These are phyloP conservation scores for Pituophis catenifer DNA, from an alignment of 2,113 vertebrate species.

Conservation along the genomic window DNA sequence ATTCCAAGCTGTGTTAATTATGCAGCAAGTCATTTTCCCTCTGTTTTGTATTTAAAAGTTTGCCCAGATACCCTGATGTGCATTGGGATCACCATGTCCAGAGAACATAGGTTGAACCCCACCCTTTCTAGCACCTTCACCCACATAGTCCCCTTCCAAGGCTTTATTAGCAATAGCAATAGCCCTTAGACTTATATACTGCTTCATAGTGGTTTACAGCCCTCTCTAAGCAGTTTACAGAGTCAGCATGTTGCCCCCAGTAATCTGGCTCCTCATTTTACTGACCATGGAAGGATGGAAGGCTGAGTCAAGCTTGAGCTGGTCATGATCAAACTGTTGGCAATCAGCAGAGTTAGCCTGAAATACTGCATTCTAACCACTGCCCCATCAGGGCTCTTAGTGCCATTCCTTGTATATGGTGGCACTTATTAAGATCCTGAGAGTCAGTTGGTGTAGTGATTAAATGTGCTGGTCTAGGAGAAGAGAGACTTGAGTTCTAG, in stretches of 20 bases:
- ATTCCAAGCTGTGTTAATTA: not conserved
- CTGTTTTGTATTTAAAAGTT: not conserved
- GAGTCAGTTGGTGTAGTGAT: not conserved
- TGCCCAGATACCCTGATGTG: too few species aligned
- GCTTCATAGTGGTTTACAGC: not conserved
- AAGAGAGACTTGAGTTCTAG: not conserved
- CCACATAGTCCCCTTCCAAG: not conserved
- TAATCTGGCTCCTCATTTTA: not conserved
- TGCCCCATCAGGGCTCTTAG: not conserved
- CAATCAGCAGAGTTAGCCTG: not conserved
- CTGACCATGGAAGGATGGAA: not conserved
- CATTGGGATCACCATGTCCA: not conserved
- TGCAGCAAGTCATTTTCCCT: not conserved
- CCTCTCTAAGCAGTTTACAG: not conserved
- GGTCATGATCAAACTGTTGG: not conserved
- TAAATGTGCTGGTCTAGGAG: not conserved
- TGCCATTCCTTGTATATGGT: not conserved
- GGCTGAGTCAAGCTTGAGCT: not conserved
- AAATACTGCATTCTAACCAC: not conserved
- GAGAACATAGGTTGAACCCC: too few species aligned
- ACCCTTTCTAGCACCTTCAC: not conserved
- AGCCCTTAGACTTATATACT: not conserved
- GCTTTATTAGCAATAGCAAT: not conserved
- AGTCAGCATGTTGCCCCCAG: not conserved
- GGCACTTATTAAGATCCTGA: not conserved